Percentiles rank a stretch among this genome's conserved stretches.
These are phyloP conservation scores for Euplagia quadripunctaria DNA, from an alignment of 2,888 invertebrate genomes.

Conservation along the genomic window DNA sequence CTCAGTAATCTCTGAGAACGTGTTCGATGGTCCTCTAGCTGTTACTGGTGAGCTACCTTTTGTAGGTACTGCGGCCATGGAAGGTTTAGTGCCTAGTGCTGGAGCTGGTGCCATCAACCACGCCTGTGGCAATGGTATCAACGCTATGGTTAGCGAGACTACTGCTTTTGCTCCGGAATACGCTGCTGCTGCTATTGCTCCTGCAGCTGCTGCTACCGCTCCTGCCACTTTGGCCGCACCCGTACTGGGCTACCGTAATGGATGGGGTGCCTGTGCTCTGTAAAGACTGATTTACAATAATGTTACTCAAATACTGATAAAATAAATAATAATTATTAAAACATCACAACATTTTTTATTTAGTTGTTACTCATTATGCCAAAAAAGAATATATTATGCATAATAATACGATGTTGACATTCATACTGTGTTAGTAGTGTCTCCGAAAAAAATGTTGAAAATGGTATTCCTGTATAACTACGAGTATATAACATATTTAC, in stretches of 20 bases:
- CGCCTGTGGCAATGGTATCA: not conserved
- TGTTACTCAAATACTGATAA: too few relatives aligned
- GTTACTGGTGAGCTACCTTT: slow-evolving; percentile 53
- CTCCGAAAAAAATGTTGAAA: too few relatives aligned
- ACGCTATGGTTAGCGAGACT: not conserved
- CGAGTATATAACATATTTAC: too few relatives aligned
- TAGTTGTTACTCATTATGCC: too few relatives aligned
- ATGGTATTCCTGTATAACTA: too few relatives aligned
- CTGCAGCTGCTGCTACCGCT: not conserved
- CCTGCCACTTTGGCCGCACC: not conserved
- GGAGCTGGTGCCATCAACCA: not conserved
- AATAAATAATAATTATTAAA: too few relatives aligned
- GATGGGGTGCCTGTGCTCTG: not conserved
- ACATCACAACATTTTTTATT: too few relatives aligned
- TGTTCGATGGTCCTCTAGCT: slow-evolving; percentile 8
- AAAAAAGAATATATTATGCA: too few relatives aligned
- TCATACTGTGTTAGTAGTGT: too few relatives aligned
- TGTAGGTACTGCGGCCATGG: slow-evolving; percentile 47
- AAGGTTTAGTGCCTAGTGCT: not conserved
- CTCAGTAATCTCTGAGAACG: not conserved
- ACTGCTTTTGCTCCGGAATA: not conserved
- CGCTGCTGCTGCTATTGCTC: not conserved
- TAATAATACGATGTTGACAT: too few relatives aligned
- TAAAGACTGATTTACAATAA: not conserved
- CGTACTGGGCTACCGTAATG: not conserved